A percentile compares a stretch with the other conserved stretches of the same genome.
These are phyloP conservation scores for Hetaerina titia DNA, from an alignment of 2,888 invertebrate species.

Conservation along the genomic window DNA sequence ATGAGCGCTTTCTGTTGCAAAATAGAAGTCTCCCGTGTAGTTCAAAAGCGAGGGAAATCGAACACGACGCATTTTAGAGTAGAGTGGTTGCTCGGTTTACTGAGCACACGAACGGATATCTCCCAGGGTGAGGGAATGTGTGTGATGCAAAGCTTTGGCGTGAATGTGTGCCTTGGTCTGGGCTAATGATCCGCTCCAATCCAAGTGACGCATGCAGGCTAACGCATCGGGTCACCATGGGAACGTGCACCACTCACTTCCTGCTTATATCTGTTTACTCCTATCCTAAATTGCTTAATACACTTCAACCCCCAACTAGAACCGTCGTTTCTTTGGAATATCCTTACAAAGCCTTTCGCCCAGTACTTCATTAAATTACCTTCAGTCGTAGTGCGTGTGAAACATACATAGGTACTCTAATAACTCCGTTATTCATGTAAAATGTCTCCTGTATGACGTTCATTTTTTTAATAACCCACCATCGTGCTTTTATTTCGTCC, in stretches of 20 bases:
- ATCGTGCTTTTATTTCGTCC: too few relatives aligned
- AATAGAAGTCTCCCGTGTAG: neutral
- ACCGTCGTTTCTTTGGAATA: too few relatives aligned
- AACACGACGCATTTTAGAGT: neutral
- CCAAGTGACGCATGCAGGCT: conserved; percentile 49
- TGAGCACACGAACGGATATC: neutral
- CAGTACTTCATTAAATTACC: too few relatives aligned
- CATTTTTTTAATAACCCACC: too few relatives aligned
- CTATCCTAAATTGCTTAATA: neutral
- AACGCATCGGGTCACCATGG: conserved; percentile 16
- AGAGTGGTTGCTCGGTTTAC: conserved; percentile 5
- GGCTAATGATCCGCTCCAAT: conserved; percentile 60
- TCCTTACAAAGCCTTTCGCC: too few relatives aligned
- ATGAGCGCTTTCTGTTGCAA: neutral
- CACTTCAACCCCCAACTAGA: neutral
- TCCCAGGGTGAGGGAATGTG: neutral
- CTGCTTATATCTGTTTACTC: conserved; percentile 15
- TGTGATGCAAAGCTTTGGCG: conserved; percentile 9
- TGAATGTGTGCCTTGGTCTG: neutral
- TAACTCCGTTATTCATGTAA: too few relatives aligned
- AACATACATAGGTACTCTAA: too few relatives aligned
- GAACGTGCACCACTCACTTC: neutral
- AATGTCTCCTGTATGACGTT: neutral
- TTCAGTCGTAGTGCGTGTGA: too few relatives aligned
- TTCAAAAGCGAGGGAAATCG: neutral